Evolutionary conservation across 2,888 invertebrate species (phyloP).

Genomic region (Polymixis lichenea): DNA sequence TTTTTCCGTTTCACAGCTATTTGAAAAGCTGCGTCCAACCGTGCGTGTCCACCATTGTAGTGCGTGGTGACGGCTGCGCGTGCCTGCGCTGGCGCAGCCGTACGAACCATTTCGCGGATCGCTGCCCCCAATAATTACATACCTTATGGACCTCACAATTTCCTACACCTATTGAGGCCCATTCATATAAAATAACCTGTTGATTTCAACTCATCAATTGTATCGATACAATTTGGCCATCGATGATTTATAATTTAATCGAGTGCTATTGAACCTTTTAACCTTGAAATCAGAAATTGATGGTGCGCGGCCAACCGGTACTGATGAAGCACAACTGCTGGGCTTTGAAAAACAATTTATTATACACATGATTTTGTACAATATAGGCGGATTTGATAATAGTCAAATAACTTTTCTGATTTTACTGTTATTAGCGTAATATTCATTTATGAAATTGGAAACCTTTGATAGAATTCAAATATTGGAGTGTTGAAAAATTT

Average conservation of each 20-base stretch:
- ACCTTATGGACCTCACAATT: constrained; percentile 74
- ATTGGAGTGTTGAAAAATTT: constrained; percentile 58
- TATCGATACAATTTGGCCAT: constrained; percentile 72
- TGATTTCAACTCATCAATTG: constrained; percentile 75
- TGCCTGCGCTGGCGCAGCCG: constrained; percentile 69
- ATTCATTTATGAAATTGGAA: constrained; percentile 57
- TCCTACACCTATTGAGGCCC: constrained; percentile 70
- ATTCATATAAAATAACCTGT: constrained; percentile 76
- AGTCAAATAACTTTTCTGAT: constrained; percentile 39
- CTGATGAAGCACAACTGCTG: constrained; percentile 56
- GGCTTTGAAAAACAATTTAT: constrained; percentile 56
- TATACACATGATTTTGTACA: constrained; percentile 43
- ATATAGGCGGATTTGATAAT: constrained; percentile 43
- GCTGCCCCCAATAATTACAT: constrained; percentile 82
- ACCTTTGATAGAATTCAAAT: constrained; percentile 42
- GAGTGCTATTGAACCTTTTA: constrained; percentile 69
- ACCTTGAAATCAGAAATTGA: constrained; percentile 64
- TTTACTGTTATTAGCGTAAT: constrained; percentile 41
- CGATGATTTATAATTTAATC: constrained; percentile 74
- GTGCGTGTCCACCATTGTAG: constrained; percentile 68
- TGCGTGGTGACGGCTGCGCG: constrained; percentile 62
- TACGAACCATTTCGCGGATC: constrained; percentile 82
- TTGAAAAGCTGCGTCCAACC: constrained; percentile 66
- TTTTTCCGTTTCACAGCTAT: constrained; percentile 74
- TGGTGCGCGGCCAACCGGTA: constrained; percentile 60